Evolutionary conservation across 92 coral and sea anemone species (phyloP).

Genomic region (Metridium senile): DNA sequence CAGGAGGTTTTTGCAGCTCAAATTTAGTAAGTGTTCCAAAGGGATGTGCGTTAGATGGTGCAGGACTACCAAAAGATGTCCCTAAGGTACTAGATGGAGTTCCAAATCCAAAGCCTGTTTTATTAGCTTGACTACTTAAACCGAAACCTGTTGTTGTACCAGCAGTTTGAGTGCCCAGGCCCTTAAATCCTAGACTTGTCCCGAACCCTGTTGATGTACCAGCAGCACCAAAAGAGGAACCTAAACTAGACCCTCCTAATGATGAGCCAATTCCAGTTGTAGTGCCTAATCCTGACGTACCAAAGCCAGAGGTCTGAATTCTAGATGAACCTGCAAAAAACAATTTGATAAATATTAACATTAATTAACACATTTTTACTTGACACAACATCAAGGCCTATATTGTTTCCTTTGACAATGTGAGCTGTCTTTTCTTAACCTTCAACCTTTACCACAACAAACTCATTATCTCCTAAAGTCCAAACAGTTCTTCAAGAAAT

Average conservation of each 20-base stretch:
- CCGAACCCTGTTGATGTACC: constrained; percentile 67
- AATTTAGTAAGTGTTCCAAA: constrained; percentile 71
- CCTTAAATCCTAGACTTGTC: constrained; percentile 62
- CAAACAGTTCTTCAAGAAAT: too few species aligned
- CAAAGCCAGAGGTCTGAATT: constrained; percentile 24
- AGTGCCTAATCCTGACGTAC: constrained; percentile 18
- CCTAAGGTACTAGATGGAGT: constrained; percentile 52
- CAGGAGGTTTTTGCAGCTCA: constrained; percentile 91
- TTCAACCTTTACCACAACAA: too few species aligned
- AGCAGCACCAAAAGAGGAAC: constrained; percentile 40
- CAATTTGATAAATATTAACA: neutral
- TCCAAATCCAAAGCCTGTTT: constrained; percentile 64
- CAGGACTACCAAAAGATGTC: constrained; percentile 53
- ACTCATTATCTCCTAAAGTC: too few species aligned
- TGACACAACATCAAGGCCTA: too few species aligned
- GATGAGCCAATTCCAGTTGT: constrained; percentile 33
- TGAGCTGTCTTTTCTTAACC: too few species aligned
- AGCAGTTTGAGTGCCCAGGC: constrained; percentile 66
- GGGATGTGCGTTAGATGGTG: constrained; percentile 36
- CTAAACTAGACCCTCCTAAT: constrained; percentile 30
- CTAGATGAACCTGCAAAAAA: neutral
- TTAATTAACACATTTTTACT: neutral
- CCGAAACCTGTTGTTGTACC: constrained; percentile 36
- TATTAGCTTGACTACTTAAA: constrained; percentile 42
- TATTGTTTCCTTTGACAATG: too few species aligned